These are phyloP conservation scores for Drosophila barbarae DNA, from an alignment of 2,888 invertebrate species.

Conservation along the genomic window DNA sequence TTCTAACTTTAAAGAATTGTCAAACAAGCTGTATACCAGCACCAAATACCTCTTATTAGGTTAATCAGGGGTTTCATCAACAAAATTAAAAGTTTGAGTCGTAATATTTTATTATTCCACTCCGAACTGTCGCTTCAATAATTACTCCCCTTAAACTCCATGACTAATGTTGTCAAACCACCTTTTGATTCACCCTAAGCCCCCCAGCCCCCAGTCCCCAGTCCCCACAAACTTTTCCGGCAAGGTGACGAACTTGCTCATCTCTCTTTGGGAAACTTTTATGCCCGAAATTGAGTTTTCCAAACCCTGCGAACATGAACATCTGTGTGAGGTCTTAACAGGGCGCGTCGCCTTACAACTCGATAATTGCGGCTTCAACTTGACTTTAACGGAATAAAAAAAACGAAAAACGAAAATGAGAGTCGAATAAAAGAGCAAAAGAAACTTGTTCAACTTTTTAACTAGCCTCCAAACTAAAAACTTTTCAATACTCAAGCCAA, in stretches of 20 bases:
- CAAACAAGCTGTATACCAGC: no score
- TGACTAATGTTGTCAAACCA: conserved; percentile 42
- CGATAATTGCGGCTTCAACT: conserved; percentile 73
- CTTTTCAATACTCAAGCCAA: conserved; percentile 56
- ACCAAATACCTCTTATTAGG: conserved; percentile 8
- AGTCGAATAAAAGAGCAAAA: conserved; percentile 40
- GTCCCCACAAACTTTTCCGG: conserved; percentile 9
- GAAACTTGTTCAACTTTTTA: conserved; percentile 68
- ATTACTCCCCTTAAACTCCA: conserved; percentile 35
- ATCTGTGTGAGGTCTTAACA: conserved; percentile 46
- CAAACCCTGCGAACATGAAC: conserved; percentile 45
- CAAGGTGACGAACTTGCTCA: conserved; percentile 62
- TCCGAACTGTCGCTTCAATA: conserved; percentile 30
- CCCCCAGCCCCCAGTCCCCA: background rate
- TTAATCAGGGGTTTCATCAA: conserved; percentile 11
- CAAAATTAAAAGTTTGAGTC: conserved; percentile 23
- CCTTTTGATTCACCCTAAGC: conserved; percentile 25
- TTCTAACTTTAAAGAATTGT: background rate
- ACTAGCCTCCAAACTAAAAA: conserved; percentile 58
- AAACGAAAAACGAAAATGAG: conserved; percentile 13
- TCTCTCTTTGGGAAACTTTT: conserved; percentile 33
- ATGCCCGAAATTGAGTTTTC: conserved; percentile 36
- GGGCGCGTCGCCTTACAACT: conserved; percentile 66
- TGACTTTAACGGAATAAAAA: conserved; percentile 62
- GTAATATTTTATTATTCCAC: conserved; percentile 25